Conservation (phyloP, 1,140 invertebrate genomes). For the Drosophila ficusphila region DNA sequence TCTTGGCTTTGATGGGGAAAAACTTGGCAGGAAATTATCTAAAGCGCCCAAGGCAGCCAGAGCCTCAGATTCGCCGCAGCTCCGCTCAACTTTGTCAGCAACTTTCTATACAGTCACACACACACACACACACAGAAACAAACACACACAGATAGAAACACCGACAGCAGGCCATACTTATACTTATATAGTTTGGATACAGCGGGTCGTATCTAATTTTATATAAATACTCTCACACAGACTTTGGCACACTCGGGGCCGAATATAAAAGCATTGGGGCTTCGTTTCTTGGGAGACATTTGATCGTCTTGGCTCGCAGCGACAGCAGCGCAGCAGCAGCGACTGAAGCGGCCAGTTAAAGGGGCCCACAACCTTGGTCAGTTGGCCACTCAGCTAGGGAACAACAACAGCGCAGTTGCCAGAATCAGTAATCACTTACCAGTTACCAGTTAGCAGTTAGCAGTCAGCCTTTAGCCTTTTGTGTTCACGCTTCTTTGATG, state of each 20-base stretch:
- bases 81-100: constrained; percentile 72
- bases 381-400: constrained; percentile 52
- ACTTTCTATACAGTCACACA: constrained; percentile 30
- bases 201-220: constrained; percentile 54
- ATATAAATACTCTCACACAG: constrained; percentile 59
- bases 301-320: constrained; percentile 78
- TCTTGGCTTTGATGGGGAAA: constrained; percentile 66
- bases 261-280: constrained; percentile 80
- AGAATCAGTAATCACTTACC: constrained; percentile 4
- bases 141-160: constrained; percentile 2
- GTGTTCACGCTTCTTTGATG: constrained; percentile 15
- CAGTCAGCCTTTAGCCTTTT: background rate
- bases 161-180: constrained; percentile 27
- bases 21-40: constrained; percentile 79
- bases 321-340: constrained; percentile 58
- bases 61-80: constrained; percentile 73
- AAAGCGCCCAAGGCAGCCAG: constrained; percentile 48
- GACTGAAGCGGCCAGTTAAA: constrained; percentile 47
- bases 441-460: constrained; percentile 1
- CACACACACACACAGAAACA: constrained; percentile 11
- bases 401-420: constrained; percentile 35
- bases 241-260: constrained; percentile 41
- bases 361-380: constrained; percentile 44
- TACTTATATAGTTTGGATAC: constrained; percentile 68
- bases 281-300: constrained; percentile 83